Conservation (phyloP, 2,797 vertebrate genomes). For the Psittacula echo region DNA sequence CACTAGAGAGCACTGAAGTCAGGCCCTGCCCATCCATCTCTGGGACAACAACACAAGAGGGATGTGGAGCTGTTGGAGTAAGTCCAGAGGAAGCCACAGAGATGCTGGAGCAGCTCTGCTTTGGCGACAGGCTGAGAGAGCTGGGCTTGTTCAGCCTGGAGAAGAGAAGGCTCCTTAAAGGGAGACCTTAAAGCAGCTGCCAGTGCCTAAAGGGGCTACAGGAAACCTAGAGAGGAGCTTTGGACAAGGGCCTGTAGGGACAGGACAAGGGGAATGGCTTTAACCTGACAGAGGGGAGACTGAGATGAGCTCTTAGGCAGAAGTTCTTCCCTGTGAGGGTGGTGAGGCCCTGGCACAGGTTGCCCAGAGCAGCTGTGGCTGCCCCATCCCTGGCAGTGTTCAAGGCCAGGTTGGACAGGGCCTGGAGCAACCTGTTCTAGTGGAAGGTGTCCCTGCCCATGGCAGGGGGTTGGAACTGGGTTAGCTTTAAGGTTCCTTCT, state of each 20-base stretch:
- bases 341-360: too few species aligned
- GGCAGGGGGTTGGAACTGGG: background rate
- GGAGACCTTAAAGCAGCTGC: background rate
- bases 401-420: background rate
- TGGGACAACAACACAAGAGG: background rate
- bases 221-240: too few species aligned
- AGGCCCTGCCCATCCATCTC: background rate
- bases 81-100: background rate
- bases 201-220: background rate
- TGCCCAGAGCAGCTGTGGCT: too few species aligned
- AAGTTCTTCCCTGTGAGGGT: too few species aligned
- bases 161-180: background rate
- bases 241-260: too few species aligned
- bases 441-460: background rate
- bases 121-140: background rate
- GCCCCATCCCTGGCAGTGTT: background rate
- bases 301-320: too few species aligned
- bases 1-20: background rate
- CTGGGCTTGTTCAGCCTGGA: background rate
- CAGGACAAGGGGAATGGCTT: too few species aligned
- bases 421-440: background rate
- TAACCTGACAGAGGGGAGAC: too few species aligned
- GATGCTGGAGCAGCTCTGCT: background rate
- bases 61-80: background rate
- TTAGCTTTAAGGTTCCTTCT: background rate